Conservation (phyloP, 2,888 invertebrate genomes). For the Graphium colonna region DNA sequence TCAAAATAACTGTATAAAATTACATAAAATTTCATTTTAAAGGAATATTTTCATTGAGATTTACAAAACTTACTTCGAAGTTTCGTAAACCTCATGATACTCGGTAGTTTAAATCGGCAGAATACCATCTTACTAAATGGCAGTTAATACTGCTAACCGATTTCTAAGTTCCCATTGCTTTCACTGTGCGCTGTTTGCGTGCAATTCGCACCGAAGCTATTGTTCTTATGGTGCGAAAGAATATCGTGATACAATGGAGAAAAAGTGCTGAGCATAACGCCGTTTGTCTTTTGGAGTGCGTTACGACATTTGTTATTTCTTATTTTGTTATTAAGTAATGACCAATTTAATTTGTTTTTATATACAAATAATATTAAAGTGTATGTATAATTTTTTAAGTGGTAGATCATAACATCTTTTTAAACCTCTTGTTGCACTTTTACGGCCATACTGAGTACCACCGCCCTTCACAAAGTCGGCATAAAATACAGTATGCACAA, state of each 20-base stretch:
- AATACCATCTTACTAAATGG: conserved; percentile 25
- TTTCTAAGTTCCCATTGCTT: conserved; percentile 67
- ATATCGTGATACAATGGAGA: conserved; percentile 28
- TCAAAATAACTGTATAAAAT: neutral
- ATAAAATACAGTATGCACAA: too few relatives aligned
- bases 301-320: conserved; percentile 12
- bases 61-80: too few relatives aligned
- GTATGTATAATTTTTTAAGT: too few relatives aligned
- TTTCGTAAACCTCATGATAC: too few relatives aligned
- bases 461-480: too few relatives aligned
- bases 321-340: conserved; percentile 6
- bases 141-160: conserved; percentile 43
- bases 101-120: conserved; percentile 23
- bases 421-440: too few relatives aligned
- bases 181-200: conserved; percentile 52
- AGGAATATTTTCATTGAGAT: neutral
- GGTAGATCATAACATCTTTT: too few relatives aligned
- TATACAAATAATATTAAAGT: too few relatives aligned
- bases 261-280: conserved; percentile 22
- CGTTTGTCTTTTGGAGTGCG: neutral
- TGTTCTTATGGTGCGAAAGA: conserved; percentile 46
- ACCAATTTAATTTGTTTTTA: too few relatives aligned
- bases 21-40: neutral
- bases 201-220: conserved; percentile 56
- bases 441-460: too few relatives aligned